Conservation (phyloP, 2,113 vertebrate genomes). For the Cepphus grylle region DNA sequence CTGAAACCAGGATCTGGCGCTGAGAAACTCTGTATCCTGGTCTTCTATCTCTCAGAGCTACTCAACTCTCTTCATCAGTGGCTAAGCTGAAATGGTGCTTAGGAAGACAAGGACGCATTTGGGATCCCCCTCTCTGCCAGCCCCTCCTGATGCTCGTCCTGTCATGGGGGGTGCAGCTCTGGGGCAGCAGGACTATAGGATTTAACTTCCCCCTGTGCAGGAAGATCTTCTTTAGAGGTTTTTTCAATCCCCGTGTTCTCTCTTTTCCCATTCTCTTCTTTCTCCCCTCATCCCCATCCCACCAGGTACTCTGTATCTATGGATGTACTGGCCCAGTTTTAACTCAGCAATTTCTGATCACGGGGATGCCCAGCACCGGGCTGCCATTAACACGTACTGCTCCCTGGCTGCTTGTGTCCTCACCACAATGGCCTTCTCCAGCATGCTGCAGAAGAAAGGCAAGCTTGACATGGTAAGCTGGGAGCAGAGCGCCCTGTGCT, state of each 20-base stretch:
- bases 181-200: not conserved
- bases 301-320: constrained; percentile 91
- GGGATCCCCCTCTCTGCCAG: not conserved
- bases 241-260: not conserved
- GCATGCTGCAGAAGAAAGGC: constrained; percentile 84
- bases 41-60: not conserved
- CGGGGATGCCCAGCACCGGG: constrained; percentile 88
- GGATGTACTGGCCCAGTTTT: constrained; percentile 99
- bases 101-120: not conserved
- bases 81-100: not conserved
- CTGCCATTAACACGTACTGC: constrained; percentile 92
- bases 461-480: constrained; percentile 91
- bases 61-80: not conserved
- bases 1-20: not conserved
- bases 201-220: not conserved
- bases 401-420: constrained; percentile 85
- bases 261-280: not conserved
- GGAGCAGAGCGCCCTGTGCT: not conserved
- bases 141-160: not conserved
- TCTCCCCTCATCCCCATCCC: not conserved
- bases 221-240: not conserved
- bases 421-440: constrained; percentile 86
- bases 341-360: constrained; percentile 88
- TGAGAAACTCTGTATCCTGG: not conserved
- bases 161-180: fast-evolving